Evolutionary conservation across 1,140 invertebrate species (phyloP), one percentile per base, ranked within the genome.

Genomic region (Drosophila lacertosa): DNA sequence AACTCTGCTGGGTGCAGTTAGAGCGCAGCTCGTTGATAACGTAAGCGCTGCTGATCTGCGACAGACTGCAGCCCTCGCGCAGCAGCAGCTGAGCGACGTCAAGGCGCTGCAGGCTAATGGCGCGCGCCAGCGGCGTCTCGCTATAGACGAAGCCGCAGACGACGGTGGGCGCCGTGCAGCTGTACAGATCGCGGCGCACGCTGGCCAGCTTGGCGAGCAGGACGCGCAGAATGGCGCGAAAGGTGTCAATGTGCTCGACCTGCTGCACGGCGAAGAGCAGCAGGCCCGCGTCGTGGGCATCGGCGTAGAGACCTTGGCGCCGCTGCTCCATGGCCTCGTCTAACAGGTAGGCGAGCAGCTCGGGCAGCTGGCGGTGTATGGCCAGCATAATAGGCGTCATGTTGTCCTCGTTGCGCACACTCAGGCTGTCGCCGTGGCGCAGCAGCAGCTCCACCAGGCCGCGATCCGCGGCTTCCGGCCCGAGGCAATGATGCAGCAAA

Each of bases 311-410:
- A 0, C 73, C 74, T 26, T 57, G 26, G 0, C 44, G 44, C n/a
- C 70, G 71, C n/a, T 78, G 81, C 40, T 70, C 39, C 33, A 74
- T 40, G 0, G 93, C 93, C 77, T 92, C 78, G 44, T 89, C 75
- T 3, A 94, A 57, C 37, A 94, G 88, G 33, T 92, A 92, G 69
- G 91, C 82, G 7, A 93, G 90, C 63, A 94, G 91, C 5, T 91
- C 75, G 4, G 93, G 80, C 73, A 94, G 92, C 42, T 93, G 92
- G 48, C 92, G 92, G 5, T 92, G 92, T 54, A 93, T 93, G 26
- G 94, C 94, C n/a, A 93, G 80, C 88, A 94, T 93, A 4, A 95
- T 90, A 4, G 94, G 93, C 0, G 94, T 94, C 45, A 93, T 91
- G 9, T 94, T 94, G 54, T 92, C 91, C 22, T 91, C 82, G 86